Evolutionary conservation across 1,140 invertebrate species (phyloP).

Genomic region (Pomacea maculata): DNA sequence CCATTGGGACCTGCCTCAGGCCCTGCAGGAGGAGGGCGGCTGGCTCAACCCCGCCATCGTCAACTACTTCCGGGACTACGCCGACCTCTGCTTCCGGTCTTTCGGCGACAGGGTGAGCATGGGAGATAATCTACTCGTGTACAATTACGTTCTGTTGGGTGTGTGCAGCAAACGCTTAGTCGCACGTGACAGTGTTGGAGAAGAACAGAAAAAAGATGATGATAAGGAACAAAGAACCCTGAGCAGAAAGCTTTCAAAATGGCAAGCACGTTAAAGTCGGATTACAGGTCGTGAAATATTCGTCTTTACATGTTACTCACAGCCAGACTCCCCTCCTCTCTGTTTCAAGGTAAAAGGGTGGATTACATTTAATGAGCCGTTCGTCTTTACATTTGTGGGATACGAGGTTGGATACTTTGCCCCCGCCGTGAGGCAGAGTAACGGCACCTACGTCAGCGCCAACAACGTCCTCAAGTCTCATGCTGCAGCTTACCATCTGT

Average conservation of each 20-base stretch:
- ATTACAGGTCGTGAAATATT: too few relatives aligned
- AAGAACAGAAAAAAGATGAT: background rate
- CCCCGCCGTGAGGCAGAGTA: conserved; percentile 37
- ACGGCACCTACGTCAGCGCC: conserved; percentile 37
- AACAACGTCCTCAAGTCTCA: conserved; percentile 58
- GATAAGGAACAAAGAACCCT: too few relatives aligned
- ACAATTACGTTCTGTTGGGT: background rate
- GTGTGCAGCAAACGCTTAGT: too few relatives aligned
- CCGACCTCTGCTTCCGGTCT: conserved; percentile 55
- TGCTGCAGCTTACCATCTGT: conserved; percentile 42
- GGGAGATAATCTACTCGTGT: background rate
- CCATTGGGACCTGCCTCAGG: conserved; percentile 68
- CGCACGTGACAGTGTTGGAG: too few relatives aligned
- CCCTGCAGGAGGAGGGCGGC: conserved; percentile 65
- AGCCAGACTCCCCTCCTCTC: background rate
- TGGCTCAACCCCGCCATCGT: conserved; percentile 68
- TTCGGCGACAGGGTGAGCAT: conserved; percentile 59
- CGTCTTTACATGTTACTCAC: too few relatives aligned
- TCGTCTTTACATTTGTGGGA: conserved; percentile 39
- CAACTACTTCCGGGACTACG: conserved; percentile 67
- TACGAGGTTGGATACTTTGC: conserved; percentile 50
- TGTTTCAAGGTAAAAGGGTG: conserved; percentile 59
- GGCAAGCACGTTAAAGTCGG: background rate
- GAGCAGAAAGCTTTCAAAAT: background rate
- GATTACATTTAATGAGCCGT: conserved; percentile 66